Evolutionary conservation across 2,113 vertebrate species (phyloP), one percentile per base, ranked within the genome.

Genomic region (Fulmarus glacialis): DNA sequence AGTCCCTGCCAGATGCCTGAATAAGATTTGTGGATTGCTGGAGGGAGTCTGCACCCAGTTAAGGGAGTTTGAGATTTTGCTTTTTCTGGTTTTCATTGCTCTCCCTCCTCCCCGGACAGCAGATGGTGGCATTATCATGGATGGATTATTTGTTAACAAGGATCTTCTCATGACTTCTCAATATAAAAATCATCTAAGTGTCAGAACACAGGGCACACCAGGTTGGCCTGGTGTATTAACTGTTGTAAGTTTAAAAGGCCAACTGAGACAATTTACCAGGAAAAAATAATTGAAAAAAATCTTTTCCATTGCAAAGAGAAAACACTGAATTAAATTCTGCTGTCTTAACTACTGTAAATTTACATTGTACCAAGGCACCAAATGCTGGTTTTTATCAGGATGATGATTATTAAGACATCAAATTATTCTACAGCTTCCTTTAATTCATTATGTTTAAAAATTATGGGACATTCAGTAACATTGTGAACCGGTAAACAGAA

Each of bases 1-100:
- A 96, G 74, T 86, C 78, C 11, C 5, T 91, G 92, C 75, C 95
- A 95, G 87, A 87, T 97, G 96, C 85, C 73, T 72, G 58, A 73
- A 19, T 52, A 68, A 94, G 60, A 96, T 89, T 70, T 92, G 91
- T 90, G 67, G 82, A 80, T 77, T 78, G 52, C 75, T 93, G 80
- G 48, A 93, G 55, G 47, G 53, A 95, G 58, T 19, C 53, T 91
- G 48, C 58, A 94, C 75, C 73, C 75, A 89, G 55, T 42, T 29
- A 29, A 87, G 18, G n/a, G 78, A 93, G 32, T 27, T 81, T 32
- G 58, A 74, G 58, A 74, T 92, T 82, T 89, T 64, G 36, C 34
- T 90, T 45, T 29, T 91, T 87, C 89, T 62, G 1, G 0, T 86
- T 88, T 93, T 56, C 45, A 38, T 73, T 70, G 73, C 36, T 82